phyloP scores from a whole-genome alignment of 2,797 vertebrate genomes.

The Micrastur ruficollis region DNA sequence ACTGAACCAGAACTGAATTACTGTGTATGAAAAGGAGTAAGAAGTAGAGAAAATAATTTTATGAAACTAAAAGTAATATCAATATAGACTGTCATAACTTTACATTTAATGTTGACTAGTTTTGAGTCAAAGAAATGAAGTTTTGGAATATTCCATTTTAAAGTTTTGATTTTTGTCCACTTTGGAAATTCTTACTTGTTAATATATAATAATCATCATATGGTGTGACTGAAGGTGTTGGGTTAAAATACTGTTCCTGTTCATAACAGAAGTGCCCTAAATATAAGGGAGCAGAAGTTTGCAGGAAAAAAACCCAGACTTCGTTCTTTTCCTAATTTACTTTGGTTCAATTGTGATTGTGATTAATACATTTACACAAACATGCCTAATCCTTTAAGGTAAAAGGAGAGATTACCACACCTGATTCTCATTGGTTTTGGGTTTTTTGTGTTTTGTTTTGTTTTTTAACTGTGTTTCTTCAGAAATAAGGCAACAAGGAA shows the following conservation, averaged over 20 bases:
- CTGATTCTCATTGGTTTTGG: neutral
- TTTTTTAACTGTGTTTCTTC: neutral
- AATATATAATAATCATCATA: accelerated
- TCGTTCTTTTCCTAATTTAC: neutral
- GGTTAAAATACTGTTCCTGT: neutral
- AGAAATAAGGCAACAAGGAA: neutral
- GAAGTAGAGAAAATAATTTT: neutral
- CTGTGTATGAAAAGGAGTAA: neutral
- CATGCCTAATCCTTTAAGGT: neutral
- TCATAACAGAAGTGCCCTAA: neutral
- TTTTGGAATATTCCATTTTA: neutral
- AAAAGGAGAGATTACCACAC: neutral
- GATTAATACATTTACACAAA: neutral
- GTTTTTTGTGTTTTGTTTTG: no score
- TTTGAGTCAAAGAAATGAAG: neutral
- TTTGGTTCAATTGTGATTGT: neutral
- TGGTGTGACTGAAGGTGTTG: neutral
- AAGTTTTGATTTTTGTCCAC: neutral
- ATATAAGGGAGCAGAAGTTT: neutral
- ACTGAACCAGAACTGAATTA: neutral
- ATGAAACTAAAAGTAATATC: neutral
- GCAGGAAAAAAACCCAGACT: accelerated
- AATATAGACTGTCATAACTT: neutral
- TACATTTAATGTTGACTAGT: neutral
- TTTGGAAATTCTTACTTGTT: neutral